A percentile compares a stretch with the other conserved stretches of the same genome.
Conservation (phyloP, 1,140 invertebrate genomes). For the Saccostrea echinata region DNA sequence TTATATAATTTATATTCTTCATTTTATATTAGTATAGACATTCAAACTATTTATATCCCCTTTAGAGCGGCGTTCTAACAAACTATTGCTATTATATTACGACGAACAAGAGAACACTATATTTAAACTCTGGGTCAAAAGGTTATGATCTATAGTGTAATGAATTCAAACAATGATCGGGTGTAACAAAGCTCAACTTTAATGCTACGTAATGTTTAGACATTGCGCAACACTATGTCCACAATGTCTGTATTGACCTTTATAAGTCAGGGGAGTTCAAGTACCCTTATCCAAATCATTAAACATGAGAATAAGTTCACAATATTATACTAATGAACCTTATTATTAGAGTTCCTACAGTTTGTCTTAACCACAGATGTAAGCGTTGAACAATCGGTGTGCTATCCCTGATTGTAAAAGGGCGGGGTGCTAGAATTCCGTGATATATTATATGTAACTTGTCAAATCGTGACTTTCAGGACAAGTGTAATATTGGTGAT, state of each 20-base stretch:
- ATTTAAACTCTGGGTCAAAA: not conserved
- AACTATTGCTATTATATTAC: not conserved
- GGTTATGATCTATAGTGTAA: not conserved
- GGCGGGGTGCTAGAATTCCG: not conserved
- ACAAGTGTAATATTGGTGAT: not conserved
- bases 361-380: not conserved
- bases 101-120: not conserved
- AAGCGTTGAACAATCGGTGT: not conserved
- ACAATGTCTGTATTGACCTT: not conserved
- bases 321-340: not conserved
- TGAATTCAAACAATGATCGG: not conserved
- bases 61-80: not conserved
- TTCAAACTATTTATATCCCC: not conserved
- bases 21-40: not conserved
- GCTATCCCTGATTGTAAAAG: not conserved
- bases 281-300: not conserved
- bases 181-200: not conserved
- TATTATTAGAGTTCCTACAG: not conserved
- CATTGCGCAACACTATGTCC: not conserved
- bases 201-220: not conserved
- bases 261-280: not conserved
- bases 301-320: too few relatives aligned
- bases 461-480: not conserved
- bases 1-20: not conserved
- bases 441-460: not conserved